These are phyloP conservation scores for Pungitius pungitius DNA, from an alignment of 2,113 vertebrate species.

Conservation along the genomic window DNA sequence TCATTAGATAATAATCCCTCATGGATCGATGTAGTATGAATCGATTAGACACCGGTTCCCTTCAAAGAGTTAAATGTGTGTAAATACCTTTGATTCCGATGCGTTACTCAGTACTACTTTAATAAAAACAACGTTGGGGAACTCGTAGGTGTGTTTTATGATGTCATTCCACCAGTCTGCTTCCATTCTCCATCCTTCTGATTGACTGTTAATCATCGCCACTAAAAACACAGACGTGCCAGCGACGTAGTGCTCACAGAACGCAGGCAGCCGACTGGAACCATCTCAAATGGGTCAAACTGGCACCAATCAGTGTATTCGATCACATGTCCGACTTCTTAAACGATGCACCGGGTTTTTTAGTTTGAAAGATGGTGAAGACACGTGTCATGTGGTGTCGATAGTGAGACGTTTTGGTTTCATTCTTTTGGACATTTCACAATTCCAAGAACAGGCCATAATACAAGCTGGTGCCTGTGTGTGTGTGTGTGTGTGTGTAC, in stretches of 20 bases:
- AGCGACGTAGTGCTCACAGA: not conserved
- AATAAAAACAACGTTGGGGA: not conserved
- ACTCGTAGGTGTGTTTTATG: not conserved
- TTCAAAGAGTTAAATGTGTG: not conserved
- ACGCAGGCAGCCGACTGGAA: too few species aligned
- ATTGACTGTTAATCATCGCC: not conserved
- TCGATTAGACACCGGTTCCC: not conserved
- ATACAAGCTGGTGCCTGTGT: not conserved
- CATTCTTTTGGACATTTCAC: not conserved
- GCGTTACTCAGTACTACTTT: not conserved
- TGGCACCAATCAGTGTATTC: not conserved
- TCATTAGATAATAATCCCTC: not conserved
- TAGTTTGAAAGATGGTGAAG: too few species aligned
- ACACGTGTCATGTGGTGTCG: not conserved
- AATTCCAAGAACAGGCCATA: not conserved
- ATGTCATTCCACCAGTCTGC: too few species aligned
- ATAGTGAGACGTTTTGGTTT: constrained; percentile 1
- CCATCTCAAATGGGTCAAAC: too few species aligned
- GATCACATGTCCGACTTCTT: not conserved
- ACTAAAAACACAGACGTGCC: too few species aligned
- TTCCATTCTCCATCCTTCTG: too few species aligned
- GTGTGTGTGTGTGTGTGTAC: constrained; percentile 4
- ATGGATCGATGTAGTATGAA: not conserved
- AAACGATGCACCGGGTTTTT: not conserved
- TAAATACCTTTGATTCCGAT: not conserved